Percentiles rank a stretch among this genome's conserved stretches.
Evolutionary conservation across 2,888 invertebrate genomes (phyloP).

Genomic region (Hylaea fasciaria): DNA sequence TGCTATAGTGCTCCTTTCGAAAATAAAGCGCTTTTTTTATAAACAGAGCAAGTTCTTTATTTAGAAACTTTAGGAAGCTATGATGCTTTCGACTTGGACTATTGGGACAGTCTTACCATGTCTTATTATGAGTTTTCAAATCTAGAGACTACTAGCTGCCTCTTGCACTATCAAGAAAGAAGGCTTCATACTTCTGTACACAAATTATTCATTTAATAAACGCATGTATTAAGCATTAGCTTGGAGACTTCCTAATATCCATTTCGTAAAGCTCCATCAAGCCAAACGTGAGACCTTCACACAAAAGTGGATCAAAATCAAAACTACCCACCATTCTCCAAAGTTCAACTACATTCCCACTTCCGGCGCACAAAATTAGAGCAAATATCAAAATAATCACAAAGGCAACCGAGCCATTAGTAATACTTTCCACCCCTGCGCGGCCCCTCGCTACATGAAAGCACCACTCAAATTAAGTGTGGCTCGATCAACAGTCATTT

Average conservation of each 20-base stretch:
- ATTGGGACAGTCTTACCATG: too few relatives aligned
- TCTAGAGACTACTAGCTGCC: too few relatives aligned
- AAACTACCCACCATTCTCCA: conserved; percentile 40
- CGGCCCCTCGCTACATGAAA: conserved; percentile 68
- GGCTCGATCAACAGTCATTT: conserved; percentile 85
- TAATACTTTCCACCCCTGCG: conserved; percentile 63
- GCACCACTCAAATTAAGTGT: conserved; percentile 85
- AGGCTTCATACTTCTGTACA: too few relatives aligned
- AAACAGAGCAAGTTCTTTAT: neutral
- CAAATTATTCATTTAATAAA: too few relatives aligned
- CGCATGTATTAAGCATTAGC: neutral
- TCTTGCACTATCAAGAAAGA: too few relatives aligned
- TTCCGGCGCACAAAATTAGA: conserved; percentile 69
- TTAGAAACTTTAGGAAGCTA: neutral
- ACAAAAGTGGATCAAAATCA: conserved; percentile 14
- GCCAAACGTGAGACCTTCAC: conserved; percentile 6
- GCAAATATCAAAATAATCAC: conserved; percentile 73
- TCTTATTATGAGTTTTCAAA: too few relatives aligned
- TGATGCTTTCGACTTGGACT: too few relatives aligned
- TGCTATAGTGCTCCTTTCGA: neutral
- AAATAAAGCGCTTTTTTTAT: neutral
- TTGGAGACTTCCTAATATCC: neutral
- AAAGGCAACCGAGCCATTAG: conserved; percentile 74
- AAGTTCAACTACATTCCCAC: conserved; percentile 61
- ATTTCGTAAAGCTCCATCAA: neutral